These are phyloP conservation scores for Hozukius guyotensis DNA, from an alignment of 2,797 vertebrate genomes.

Conservation along the genomic window DNA sequence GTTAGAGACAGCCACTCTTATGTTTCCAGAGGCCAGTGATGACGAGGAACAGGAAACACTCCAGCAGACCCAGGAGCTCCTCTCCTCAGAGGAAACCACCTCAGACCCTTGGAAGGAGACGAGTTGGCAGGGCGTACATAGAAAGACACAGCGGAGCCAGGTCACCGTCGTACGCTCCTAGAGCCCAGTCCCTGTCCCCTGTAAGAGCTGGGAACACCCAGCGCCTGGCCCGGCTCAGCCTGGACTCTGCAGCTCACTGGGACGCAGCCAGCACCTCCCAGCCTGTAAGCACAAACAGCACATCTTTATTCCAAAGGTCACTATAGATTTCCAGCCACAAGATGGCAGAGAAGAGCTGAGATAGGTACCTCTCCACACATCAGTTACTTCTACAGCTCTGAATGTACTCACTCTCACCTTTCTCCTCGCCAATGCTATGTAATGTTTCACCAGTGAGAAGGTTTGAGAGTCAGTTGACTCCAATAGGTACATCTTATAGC, in stretches of 20 bases:
- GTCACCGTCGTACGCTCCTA: constrained; percentile 7
- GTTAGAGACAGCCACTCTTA: neutral
- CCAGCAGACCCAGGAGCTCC: constrained; percentile 28
- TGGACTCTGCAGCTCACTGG: constrained; percentile 21
- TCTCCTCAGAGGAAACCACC: constrained; percentile 44
- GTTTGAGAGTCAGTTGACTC: neutral
- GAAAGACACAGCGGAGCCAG: constrained; percentile 20
- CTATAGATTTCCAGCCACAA: constrained; percentile 12
- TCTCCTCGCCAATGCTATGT: neutral
- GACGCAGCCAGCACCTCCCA: neutral
- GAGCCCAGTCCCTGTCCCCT: constrained; percentile 64
- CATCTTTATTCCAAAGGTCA: neutral
- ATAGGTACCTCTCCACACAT: too few relatives aligned
- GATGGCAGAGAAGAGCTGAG: constrained; percentile 40
- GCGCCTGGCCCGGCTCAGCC: constrained; percentile 26
- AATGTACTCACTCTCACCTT: neutral
- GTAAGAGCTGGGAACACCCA: constrained; percentile 39
- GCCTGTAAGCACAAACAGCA: constrained; percentile 23
- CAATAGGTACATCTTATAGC: neutral
- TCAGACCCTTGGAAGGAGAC: constrained; percentile 38
- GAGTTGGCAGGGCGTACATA: neutral
- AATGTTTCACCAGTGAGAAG: neutral
- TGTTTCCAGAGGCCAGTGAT: constrained; percentile 63
- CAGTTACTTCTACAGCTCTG: too few relatives aligned
- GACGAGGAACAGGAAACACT: constrained; percentile 51